Base-by-base conservation (phyloP, 2,888 invertebrate genomes). In the Zonitis immaculata region DNA sequence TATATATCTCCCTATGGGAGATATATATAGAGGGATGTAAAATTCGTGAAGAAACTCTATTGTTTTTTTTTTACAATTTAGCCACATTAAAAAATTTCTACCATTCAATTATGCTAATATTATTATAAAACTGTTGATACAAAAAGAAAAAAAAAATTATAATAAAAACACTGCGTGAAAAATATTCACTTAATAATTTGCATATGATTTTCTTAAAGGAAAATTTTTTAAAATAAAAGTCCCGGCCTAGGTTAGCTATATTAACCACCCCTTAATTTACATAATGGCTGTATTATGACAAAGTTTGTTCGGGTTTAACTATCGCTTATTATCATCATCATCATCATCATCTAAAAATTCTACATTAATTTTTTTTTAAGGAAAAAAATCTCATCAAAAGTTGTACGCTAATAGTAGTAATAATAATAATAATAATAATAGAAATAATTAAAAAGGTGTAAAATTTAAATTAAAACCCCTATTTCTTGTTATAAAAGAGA, bases 141-240 rank as follows among this genome's bases (percentile, higher is more conserved):
- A n/a, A n/a, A n/a, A n/a, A n/a, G n/a, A 73, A 69, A 70, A 35
- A 35, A 35, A 16, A 69, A 74, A 75, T 75, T 74, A 75, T 74
- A 74, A 75, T n/a, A n/a, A n/a, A n/a, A n/a, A 75, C 75, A 74
- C 73, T 73, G 74, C n/a, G n/a, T 72, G 71, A 74, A 75, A 76
- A 76, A 75, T 70, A 73, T 71, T 71, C 72, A 64, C 66, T 67
- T 66, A 62, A 69, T 71, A 72, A 74, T 75, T 75, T 75, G 74
- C 75, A 75, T 74, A 72, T 73, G 73, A 73, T 74, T 73, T 72
- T 69, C 71, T 69, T 69, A n/a, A n/a, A n/a, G n/a, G 55, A 60
- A 64, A 66, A 68, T 67, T 67, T 63, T 66, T 63, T 59, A 63
- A 67, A 67, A 68, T 66, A 64, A 66, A 66, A 62, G 65, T 63